Evolutionary conservation across 2,797 vertebrate genomes (phyloP).

Genomic region (Bufotes viridis): DNA sequence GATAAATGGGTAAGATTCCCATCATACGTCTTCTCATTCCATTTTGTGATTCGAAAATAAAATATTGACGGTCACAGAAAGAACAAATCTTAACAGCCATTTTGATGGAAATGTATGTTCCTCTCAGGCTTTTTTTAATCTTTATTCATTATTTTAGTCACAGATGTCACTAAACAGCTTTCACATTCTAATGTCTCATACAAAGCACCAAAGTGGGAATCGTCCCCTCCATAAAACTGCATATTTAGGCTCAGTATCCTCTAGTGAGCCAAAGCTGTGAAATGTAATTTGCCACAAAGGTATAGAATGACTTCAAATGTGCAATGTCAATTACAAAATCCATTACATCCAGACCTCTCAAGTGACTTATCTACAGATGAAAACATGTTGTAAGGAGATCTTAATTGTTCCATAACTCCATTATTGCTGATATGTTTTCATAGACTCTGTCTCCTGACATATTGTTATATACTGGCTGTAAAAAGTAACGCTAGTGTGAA

Average conservation of each 20-base stretch:
- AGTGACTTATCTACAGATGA: not conserved
- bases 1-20: slow-evolving; percentile 75
- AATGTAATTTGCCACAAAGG: slow-evolving; percentile 23
- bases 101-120: not conserved
- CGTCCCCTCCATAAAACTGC: slow-evolving; percentile 31
- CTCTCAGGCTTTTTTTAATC: not conserved
- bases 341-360: not conserved
- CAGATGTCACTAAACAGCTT: slow-evolving; percentile 48
- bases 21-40: not conserved
- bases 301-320: slow-evolving; percentile 10
- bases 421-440: slow-evolving; percentile 19
- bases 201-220: slow-evolving; percentile 18
- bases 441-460: slow-evolving; percentile 9
- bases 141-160: slow-evolving; percentile 20
- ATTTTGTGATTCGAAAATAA: not conserved
- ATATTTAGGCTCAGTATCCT: slow-evolving; percentile 6
- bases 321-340: slow-evolving; percentile 3
- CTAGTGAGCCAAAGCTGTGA: slow-evolving; percentile 12
- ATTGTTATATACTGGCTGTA: not conserved
- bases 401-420: slow-evolving; percentile 11
- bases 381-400: not conserved
- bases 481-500: too few relatives aligned
- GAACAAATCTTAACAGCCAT: not conserved
- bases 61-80: not conserved
- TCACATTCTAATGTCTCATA: slow-evolving; percentile 13